Base-by-base conservation (phyloP, 2,113 vertebrate genomes). In the Cinclus mexicanus region DNA sequence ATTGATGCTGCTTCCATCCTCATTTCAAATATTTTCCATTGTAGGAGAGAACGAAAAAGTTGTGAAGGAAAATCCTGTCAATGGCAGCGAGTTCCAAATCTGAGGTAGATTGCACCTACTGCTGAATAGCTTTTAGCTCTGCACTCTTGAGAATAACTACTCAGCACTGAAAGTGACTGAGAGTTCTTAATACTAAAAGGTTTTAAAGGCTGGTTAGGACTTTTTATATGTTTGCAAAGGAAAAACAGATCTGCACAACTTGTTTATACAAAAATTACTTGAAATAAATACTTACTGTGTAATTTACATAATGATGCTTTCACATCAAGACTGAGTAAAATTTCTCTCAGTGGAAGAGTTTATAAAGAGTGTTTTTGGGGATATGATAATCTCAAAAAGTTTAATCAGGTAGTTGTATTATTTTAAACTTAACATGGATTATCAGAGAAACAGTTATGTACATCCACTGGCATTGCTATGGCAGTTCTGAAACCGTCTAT, bases 381-480 rank as follows among this genome's bases (percentile, higher is more conserved):
- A 59, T 57, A 61, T 67, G 29, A 69, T 59, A 65, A 68, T 67
- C 19, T 94, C 47, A 86, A 56, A 53, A 69, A 67, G 26, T 63
- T 28, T 89, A 52, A 41, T 68, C 49, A 52, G 22, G 9, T 85
- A 79, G 42, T 42, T 64, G 14, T 64, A 24, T 65, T 75, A 31
- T 59, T 92, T 92, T 81, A 96, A 95, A 84, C 50, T 74, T 83
- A 52, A 67, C 28, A 60, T 47, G 35, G 59, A 55, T 89, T 91
- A n/a, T 76, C 59, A 83, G 70, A 85, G 23, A n/a, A 79, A 78
- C 49, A 69, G 50, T 81, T 47, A 16, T 53, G 18, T 33, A 29
- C 24, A 67, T 71, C 13, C 37, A 37, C 24, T 94, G 79, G 33
- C 39, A 57, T n/a, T 84, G 33, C 44, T 79, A 3, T 78, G 25